These are phyloP conservation scores for Panthera uncia DNA, from an alignment of 2,113 vertebrate species.

Conservation along the genomic window DNA sequence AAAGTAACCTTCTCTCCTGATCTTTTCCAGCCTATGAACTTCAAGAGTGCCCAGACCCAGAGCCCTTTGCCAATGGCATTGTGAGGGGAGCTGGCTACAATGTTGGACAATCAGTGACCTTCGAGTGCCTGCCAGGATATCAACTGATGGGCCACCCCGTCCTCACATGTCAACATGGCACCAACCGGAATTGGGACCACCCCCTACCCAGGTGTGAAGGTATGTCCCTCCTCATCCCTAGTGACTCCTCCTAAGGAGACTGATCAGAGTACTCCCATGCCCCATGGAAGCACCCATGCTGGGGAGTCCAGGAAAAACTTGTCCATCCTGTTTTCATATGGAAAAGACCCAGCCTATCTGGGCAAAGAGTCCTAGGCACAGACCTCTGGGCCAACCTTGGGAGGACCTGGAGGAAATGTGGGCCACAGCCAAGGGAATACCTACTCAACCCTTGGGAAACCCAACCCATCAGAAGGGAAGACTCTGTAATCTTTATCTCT, in stretches of 20 bases:
- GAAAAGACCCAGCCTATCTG: neutral
- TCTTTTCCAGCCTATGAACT: conserved; percentile 93
- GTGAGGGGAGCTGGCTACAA: conserved; percentile 97
- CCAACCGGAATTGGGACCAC: conserved; percentile 97
- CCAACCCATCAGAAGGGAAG: neutral
- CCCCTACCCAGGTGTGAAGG: conserved; percentile 97
- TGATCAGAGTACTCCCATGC: neutral
- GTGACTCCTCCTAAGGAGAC: neutral
- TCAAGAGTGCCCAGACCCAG: conserved; percentile 96
- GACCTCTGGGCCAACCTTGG: neutral
- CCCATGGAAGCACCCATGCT: fast-evolving
- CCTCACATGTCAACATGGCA: conserved; percentile 97
- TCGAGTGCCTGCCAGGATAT: conserved; percentile 96
- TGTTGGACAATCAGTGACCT: conserved; percentile 98
- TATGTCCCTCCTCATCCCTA: conserved; percentile 77
- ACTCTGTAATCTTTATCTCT: neutral
- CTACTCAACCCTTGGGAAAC: neutral
- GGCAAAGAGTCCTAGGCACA: neutral
- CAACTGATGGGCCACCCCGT: conserved; percentile 93
- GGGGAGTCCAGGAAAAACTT: neutral
- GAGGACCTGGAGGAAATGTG: neutral
- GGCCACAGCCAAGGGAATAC: neutral
- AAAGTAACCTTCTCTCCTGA: neutral
- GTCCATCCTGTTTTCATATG: neutral
- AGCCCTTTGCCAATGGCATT: conserved; percentile 94